Evolutionary conservation across 2,888 invertebrate species (phyloP).

Genomic region (Caenorhabditis japonica): DNA sequence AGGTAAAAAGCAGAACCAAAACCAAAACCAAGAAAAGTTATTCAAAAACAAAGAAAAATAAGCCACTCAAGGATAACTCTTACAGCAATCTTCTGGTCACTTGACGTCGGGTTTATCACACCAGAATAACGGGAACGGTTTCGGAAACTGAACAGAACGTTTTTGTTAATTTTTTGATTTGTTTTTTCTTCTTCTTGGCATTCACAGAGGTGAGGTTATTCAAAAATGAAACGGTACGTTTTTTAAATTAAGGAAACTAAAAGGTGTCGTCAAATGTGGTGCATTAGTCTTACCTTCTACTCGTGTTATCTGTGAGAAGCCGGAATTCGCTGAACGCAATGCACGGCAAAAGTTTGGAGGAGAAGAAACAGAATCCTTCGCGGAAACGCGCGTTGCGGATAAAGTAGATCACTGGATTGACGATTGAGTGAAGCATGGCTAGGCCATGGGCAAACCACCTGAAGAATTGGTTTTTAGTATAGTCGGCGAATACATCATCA

Average conservation of each 20-base stretch:
- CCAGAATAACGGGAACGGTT: slow-evolving; percentile 50
- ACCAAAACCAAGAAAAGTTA: slow-evolving; percentile 3
- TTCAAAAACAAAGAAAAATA: slow-evolving; percentile 13
- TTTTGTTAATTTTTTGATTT: neutral
- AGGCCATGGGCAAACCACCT: slow-evolving; percentile 75
- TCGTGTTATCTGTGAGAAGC: slow-evolving; percentile 55
- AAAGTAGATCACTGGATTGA: slow-evolving; percentile 76
- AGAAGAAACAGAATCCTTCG: slow-evolving; percentile 83
- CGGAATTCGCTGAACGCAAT: slow-evolving; percentile 64
- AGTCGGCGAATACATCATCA: too few relatives aligned
- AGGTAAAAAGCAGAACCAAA: slow-evolving; percentile 1
- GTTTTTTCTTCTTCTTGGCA: neutral
- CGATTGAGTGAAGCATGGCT: slow-evolving; percentile 76
- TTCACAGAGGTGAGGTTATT: neutral
- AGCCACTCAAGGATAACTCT: slow-evolving; percentile 10
- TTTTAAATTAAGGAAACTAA: neutral
- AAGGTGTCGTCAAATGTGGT: too few relatives aligned
- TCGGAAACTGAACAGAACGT: slow-evolving; percentile 46
- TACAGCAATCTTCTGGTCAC: slow-evolving; percentile 48
- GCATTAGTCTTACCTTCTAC: slow-evolving; percentile 44
- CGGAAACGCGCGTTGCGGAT: slow-evolving; percentile 83
- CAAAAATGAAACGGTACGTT: neutral
- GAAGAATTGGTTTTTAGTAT: too few relatives aligned
- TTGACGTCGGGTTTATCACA: slow-evolving; percentile 47
- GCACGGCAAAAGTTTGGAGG: slow-evolving; percentile 56